Base-by-base conservation (phyloP, 2,797 vertebrate species). In the Podarcis lilfordi region DNA sequence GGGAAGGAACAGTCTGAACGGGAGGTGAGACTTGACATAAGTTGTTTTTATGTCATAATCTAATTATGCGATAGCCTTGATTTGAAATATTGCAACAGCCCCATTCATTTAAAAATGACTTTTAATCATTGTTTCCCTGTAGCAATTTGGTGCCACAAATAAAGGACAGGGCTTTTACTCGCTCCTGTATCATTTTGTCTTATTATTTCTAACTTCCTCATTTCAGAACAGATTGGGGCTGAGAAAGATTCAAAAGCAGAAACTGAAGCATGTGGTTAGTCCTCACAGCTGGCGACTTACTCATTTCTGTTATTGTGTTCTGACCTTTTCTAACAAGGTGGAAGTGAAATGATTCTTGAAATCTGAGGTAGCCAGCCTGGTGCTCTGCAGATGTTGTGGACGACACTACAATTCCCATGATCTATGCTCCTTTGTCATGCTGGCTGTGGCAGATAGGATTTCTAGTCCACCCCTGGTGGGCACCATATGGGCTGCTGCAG, bases 161-260 rank as follows among this genome's bases (percentile, higher is more conserved):
- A 75, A 68, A 37, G 32, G 50, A 32, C 27, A 55, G 64, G 19
- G 23, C 3, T 64, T 25, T 80, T 80, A 55, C 45, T 59, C 45
- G 9, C 10, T 81, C 45, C 61, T 75, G 29, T 45, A 9, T 72
- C 19, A 32, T 69, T 82, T 77, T 40, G 55, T 64, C 40, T 74
- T 85, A 29, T 75, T 50, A 3, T 37, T 82, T 68, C 79, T 59
- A 27, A 66, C 25, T 89, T 86, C 59, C 40, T 84, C 50, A 40
- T 88, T 88, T 61, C 50, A 37, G 50, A 80, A 85, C 55, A 74
- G 9, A 80, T 50, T 75, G 50, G n/a, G 45, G 10, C 83, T 75
- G 37, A 72, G 50, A 84, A 72, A 69, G 35, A 80, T 43, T 72
- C 45, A 72, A 64, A 80, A 74, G 15, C 50, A 21, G n/a, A 85